phyloP scores from a whole-genome alignment of 2,888 invertebrate species.

The Lasioglossum vierecki region DNA sequence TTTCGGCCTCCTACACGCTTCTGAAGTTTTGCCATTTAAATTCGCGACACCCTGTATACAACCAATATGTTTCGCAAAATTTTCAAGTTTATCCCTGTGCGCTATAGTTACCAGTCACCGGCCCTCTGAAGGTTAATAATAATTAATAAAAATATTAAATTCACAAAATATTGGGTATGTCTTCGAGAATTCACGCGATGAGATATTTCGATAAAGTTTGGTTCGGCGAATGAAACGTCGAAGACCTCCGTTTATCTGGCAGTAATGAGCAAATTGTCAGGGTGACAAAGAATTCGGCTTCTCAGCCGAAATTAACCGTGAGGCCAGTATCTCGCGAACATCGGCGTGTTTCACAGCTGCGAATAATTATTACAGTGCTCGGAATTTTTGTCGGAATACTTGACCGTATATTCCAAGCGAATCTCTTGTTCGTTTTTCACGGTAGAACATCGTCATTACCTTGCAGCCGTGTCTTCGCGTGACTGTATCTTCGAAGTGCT shows the following conservation, averaged over 20 bases:
- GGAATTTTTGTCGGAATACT: neutral
- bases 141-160: neutral
- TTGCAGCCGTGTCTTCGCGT: neutral
- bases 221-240: neutral
- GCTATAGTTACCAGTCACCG: no score
- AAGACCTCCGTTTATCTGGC: neutral
- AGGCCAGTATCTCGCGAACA: conserved; percentile 1
- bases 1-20: no score
- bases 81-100: neutral
- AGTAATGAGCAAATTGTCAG: neutral
- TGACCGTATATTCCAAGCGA: no score
- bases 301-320: neutral
- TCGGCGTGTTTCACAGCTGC: neutral
- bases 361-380: neutral
- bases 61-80: neutral
- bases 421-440: neutral
- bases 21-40: no score
- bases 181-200: neutral
- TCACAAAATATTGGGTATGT: no score
- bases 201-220: neutral
- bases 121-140: neutral
- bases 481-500: neutral
- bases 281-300: neutral
- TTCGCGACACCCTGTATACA: no score
- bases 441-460: neutral